These are phyloP conservation scores for Actinia tenebrosa DNA, from an alignment of 64 coral and sea anemone species.

Conservation along the genomic window DNA sequence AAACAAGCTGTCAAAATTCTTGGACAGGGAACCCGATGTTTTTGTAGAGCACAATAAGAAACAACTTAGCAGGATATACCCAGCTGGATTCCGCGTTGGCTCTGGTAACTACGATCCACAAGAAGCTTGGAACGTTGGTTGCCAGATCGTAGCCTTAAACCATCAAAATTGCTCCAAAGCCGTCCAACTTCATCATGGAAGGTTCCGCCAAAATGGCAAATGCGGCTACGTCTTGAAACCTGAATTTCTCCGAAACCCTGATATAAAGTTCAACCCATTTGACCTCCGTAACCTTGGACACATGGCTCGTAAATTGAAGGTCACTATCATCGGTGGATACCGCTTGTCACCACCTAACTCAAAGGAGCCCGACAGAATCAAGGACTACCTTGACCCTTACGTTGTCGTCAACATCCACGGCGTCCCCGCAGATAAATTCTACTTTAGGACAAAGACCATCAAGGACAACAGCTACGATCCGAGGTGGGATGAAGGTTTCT, in stretches of 20 bases:
- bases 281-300: not conserved
- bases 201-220: constrained; percentile 51
- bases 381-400: constrained; percentile 41
- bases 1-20: constrained; percentile 9
- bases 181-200: constrained; percentile 44
- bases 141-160: constrained; percentile 58
- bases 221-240: constrained; percentile 51
- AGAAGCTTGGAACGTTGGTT: constrained; percentile 45
- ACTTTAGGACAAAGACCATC: constrained; percentile 28
- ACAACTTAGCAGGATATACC: constrained; percentile 46
- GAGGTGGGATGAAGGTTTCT: constrained; percentile 36
- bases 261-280: constrained; percentile 17
- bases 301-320: constrained; percentile 5
- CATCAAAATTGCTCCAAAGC: constrained; percentile 19
- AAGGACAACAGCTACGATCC: constrained; percentile 44
- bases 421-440: constrained; percentile 31
- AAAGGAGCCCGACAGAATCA: not conserved
- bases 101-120: constrained; percentile 45
- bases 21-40: constrained; percentile 5
- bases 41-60: constrained; percentile 35
- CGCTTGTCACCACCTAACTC: constrained; percentile 9
- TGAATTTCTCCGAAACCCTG: constrained; percentile 16
- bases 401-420: constrained; percentile 41
- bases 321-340: constrained; percentile 37
- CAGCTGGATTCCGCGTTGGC: constrained; percentile 32